Percentiles rank a stretch among this genome's conserved stretches.
Conservation (phyloP, 2,797 vertebrate genomes). For the Diplodus puntazzo region DNA sequence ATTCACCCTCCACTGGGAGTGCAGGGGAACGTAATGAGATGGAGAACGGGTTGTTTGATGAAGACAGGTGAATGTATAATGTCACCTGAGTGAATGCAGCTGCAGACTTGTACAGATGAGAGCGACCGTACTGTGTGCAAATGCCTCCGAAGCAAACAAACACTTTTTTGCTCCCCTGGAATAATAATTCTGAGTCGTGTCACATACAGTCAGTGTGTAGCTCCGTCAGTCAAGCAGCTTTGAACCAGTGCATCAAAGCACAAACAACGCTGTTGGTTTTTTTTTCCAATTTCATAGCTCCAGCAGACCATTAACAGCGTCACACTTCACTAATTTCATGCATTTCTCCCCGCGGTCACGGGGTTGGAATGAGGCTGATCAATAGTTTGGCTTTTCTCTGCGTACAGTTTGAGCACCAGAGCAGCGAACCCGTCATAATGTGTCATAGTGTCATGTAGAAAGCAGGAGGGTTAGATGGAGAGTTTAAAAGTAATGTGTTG, state of each 20-base stretch:
- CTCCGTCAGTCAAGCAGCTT: conserved; percentile 20
- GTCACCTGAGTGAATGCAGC: background rate
- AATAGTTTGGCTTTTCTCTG: background rate
- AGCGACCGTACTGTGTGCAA: background rate
- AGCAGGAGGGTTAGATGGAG: background rate
- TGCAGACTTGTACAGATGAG: background rate
- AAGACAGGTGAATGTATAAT: background rate
- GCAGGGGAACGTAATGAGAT: conserved; percentile 8
- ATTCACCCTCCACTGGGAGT: background rate
- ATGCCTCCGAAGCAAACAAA: conserved; percentile 12
- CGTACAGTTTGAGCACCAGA: background rate
- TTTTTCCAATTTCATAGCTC: conserved; percentile 15
- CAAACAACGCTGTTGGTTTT: conserved; percentile 11
- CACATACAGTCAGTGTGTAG: background rate
- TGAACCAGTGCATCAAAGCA: conserved; percentile 35
- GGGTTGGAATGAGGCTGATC: background rate
- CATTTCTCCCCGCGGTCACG: background rate
- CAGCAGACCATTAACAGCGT: background rate
- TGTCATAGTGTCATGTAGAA: background rate
- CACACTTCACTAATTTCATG: conserved; percentile 19
- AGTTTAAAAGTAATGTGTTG: background rate
- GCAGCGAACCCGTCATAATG: background rate
- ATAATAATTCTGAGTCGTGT: conserved; percentile 17
- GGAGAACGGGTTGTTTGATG: conserved; percentile 19
- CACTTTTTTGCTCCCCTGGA: background rate